phyloP scores from a whole-genome alignment of 1,140 invertebrate genomes.

The Micrasema longulum region DNA sequence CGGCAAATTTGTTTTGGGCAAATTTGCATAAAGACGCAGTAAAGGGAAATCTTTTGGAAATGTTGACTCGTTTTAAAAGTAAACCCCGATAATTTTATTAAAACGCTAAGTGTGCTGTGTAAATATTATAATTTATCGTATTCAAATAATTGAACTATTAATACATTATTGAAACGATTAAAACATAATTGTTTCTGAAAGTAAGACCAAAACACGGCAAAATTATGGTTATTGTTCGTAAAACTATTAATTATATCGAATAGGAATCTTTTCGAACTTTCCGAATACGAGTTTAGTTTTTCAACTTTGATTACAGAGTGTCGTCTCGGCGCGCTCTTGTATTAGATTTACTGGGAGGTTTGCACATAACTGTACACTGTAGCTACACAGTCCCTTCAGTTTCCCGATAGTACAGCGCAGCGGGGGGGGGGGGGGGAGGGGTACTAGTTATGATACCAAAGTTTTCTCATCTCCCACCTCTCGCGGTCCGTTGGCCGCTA shows the following conservation, averaged over 20 bases:
- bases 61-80: neutral
- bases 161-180: no score
- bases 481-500: slow-evolving; percentile 14
- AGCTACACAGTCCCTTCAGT: neutral
- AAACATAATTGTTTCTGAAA: no score
- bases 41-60: slow-evolving; percentile 10
- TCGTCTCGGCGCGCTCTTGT: slow-evolving; percentile 8
- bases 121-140: no score
- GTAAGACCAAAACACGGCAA: no score
- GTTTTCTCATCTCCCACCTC: slow-evolving; percentile 36
- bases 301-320: slow-evolving; percentile 32
- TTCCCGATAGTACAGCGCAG: slow-evolving; percentile 17
- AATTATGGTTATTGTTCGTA: no score
- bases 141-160: no score
- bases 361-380: no score
- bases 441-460: slow-evolving; percentile 10
- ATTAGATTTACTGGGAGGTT: slow-evolving; percentile 3
- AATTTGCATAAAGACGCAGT: slow-evolving; percentile 33
- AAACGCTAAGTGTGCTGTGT: slow-evolving; percentile 5
- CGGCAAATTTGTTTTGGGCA: slow-evolving; percentile 32
- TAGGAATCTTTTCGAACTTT: slow-evolving; percentile 3
- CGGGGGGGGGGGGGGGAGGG: no score
- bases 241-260: neutral
- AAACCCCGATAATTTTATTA: slow-evolving; percentile 25
- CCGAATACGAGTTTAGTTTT: slow-evolving; percentile 24